Conservation (phyloP, 2,888 invertebrate species). For the Nomada ferruginata region DNA sequence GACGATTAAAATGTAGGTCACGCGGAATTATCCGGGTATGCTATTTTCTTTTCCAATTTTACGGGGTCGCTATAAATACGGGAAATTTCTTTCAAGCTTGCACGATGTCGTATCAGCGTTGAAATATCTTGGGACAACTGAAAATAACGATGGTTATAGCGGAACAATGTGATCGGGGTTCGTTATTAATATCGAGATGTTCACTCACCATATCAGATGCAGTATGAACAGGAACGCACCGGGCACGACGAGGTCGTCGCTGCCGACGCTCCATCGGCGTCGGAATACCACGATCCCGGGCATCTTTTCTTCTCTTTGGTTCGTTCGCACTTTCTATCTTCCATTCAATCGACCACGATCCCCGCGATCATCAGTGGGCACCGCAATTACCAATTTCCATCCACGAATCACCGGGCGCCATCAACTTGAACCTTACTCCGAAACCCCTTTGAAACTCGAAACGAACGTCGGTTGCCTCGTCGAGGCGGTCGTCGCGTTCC, state of each 20-base stretch:
- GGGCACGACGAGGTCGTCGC: constrained; percentile 94
- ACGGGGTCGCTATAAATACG: constrained; percentile 44
- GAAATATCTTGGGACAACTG: constrained; percentile 31
- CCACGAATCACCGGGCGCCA: constrained; percentile 53
- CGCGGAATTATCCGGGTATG: constrained; percentile 19
- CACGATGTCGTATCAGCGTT: neutral
- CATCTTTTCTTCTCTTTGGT: constrained; percentile 85
- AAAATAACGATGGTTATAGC: constrained; percentile 21
- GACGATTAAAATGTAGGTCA: constrained; percentile 49
- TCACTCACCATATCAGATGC: constrained; percentile 91
- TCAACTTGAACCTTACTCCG: constrained; percentile 36
- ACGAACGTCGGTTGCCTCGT: constrained; percentile 37
- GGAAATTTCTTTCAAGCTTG: neutral
- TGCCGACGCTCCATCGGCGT: constrained; percentile 94
- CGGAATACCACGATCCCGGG: constrained; percentile 94
- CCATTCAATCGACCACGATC: constrained; percentile 55
- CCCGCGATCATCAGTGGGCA: neutral
- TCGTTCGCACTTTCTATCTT: constrained; percentile 27
- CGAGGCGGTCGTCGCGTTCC: constrained; percentile 55
- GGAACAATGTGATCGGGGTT: constrained; percentile 22
- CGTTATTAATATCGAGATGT: constrained; percentile 20
- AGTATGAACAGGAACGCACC: constrained; percentile 91
- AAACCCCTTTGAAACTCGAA: constrained; percentile 35
- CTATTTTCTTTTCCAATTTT: constrained; percentile 22
- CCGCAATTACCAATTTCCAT: constrained; percentile 9